Evolutionary conservation across 2,113 vertebrate species (phyloP), one percentile per base, ranked within the genome.

Genomic region (Caretta caretta): DNA sequence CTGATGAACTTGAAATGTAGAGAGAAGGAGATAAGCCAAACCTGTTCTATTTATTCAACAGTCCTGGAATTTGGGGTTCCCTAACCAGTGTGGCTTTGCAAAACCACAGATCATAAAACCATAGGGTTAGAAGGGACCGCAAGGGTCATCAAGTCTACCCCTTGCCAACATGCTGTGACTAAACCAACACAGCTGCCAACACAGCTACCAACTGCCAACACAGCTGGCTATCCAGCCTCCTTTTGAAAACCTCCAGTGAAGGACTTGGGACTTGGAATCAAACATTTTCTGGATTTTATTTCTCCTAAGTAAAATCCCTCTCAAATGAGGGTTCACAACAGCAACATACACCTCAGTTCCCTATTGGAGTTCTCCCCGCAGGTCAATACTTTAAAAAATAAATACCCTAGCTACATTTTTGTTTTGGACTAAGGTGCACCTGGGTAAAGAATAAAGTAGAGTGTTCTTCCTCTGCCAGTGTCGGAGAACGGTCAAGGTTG

Each of bases 361-460:
- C 1, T 25, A 27, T n/a, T 5, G 4, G 89, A 80, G 24, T 78
- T 78, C 35, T 69, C 75, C 4, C 80, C 2, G 29, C 76, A 8
- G 8, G 57, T 13, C 7, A 49, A 4, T 90, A 59, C 8, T 7
- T 75, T 75, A 0, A 0, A 5, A 25, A 2, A 29, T 10, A 90
- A 56, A 69, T 19, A 17, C 6, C 50, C 3, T 27, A 86, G 22
- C 0, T 9, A 25, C 29, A 56, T 6, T 76, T 83, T 82, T 65
- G 20, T 3, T 87, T 81, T 79, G 42, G 22, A 42, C 12, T 92
- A 72, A 27, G 1, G 1, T 79, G 93, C 80, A 88, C 62, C 76
- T 93, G 11, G 56, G 46, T 10, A 24, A 91, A 91, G 75, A 8
- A 59, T 12, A 14, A 90, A 91, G 65, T 7, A 59, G 14, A 56